Evolutionary conservation across 2,113 vertebrate genomes (phyloP).

Genomic region (Empidonax alnorum): DNA sequence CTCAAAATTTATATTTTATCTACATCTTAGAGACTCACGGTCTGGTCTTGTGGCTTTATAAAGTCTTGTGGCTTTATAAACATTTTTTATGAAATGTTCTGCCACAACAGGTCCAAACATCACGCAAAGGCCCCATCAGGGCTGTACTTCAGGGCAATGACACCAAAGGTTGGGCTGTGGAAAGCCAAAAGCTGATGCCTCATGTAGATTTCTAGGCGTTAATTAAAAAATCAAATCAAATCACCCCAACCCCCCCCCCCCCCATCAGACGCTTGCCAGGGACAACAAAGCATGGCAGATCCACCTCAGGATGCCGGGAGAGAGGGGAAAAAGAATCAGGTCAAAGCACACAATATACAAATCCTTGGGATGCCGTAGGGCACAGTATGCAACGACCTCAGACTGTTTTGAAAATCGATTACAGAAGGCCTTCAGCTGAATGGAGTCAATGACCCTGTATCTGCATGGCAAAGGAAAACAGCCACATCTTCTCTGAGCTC

Average conservation of each 20-base stretch:
- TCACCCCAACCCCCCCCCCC: background rate
- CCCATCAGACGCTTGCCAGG: background rate
- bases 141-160: background rate
- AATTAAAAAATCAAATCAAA: constrained; percentile 41
- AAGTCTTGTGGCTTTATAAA: background rate
- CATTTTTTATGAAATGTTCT: background rate
- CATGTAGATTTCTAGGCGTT: background rate
- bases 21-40: background rate
- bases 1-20: background rate
- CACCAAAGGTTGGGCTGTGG: background rate
- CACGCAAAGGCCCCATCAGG: background rate
- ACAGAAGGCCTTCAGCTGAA: constrained; percentile 56
- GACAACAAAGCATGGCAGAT: constrained; percentile 25
- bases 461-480: background rate
- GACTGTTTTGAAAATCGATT: constrained; percentile 58
- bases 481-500: background rate
- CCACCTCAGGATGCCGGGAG: constrained; percentile 37
- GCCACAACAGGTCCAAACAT: background rate
- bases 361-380: constrained; percentile 27
- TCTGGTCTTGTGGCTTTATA: background rate
- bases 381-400: constrained; percentile 43
- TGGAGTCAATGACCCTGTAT: constrained; percentile 44
- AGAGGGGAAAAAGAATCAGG: constrained; percentile 36
- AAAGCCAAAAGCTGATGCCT: background rate
- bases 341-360: constrained; percentile 50